Percentiles rank a stretch among this genome's conserved stretches.
phyloP scores from a whole-genome alignment of 2,797 vertebrate genomes.

The Sebastes diaconus region DNA sequence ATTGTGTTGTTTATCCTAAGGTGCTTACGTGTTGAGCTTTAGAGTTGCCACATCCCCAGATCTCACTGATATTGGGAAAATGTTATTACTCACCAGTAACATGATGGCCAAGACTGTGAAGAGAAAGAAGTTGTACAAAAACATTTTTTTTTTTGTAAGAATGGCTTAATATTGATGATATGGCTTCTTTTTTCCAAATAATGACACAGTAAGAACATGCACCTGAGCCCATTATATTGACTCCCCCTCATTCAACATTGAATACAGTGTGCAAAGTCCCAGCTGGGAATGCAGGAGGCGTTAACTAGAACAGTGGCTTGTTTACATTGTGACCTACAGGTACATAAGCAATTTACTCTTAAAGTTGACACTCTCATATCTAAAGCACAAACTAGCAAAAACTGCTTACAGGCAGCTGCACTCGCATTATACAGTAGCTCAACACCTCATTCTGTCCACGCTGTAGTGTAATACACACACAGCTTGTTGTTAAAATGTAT shows the following conservation, averaged over 20 bases:
- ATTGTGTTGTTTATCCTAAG: neutral
- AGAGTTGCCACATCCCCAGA: neutral
- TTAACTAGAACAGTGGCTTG: neutral
- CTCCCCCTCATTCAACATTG: neutral
- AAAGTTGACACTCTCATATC: neutral
- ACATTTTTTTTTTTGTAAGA: neutral
- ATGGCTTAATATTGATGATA: neutral
- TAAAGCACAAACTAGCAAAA: neutral
- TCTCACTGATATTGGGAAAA: neutral
- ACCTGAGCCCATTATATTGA: neutral
- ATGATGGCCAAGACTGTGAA: neutral
- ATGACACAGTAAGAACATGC: neutral
- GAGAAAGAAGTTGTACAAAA: neutral
- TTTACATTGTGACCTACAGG: neutral
- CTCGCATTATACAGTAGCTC: neutral
- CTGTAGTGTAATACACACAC: conserved; percentile 16
- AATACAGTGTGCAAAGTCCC: neutral
- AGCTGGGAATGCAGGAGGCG: neutral
- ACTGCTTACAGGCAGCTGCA: neutral
- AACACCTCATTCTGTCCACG: conserved; percentile 3
- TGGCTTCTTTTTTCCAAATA: neutral
- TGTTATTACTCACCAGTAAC: neutral
- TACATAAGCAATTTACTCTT: neutral
- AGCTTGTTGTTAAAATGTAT: conserved; percentile 30
- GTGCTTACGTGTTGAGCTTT: neutral